A percentile compares a stretch with the other conserved stretches of the same genome.
phyloP scores from a whole-genome alignment of 2,888 invertebrate species.

The Clunio marinus region DNA sequence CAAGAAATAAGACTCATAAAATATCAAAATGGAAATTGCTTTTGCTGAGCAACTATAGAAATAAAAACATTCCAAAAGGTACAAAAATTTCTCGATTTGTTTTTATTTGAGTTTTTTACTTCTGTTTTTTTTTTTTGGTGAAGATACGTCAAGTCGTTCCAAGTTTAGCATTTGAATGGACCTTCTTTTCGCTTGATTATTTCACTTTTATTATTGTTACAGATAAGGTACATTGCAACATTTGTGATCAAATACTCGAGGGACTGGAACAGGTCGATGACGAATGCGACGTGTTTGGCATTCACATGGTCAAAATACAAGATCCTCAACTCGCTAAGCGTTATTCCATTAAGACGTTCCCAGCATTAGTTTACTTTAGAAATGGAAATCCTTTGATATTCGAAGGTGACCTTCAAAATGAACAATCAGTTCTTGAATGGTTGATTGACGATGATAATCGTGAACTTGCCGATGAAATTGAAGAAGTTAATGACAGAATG shows the following conservation, averaged over 20 bases:
- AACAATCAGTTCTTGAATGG: slow-evolving; percentile 89
- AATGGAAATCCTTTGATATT: slow-evolving; percentile 85
- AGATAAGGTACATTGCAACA: slow-evolving; percentile 88
- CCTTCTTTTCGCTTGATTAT: background rate
- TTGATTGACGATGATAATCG: slow-evolving; percentile 88
- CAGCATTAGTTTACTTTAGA: slow-evolving; percentile 85
- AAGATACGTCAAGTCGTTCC: too few species aligned
- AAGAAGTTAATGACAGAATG: slow-evolving; percentile 88
- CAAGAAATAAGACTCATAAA: background rate
- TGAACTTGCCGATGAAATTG: slow-evolving; percentile 89
- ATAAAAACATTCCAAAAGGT: background rate
- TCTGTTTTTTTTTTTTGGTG: background rate
- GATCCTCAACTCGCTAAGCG: slow-evolving; percentile 87
- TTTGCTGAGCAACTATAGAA: slow-evolving; percentile 19
- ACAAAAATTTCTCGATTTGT: slow-evolving; percentile 4
- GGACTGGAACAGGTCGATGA: slow-evolving; percentile 85
- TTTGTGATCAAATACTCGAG: slow-evolving; percentile 84
- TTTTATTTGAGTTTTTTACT: background rate
- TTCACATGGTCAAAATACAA: slow-evolving; percentile 89
- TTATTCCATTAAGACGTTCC: slow-evolving; percentile 91
- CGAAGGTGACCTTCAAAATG: slow-evolving; percentile 88
- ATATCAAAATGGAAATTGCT: background rate
- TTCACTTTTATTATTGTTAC: slow-evolving; percentile 41
- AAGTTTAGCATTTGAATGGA: too few species aligned
- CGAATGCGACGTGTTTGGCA: slow-evolving; percentile 87